Conservation (phyloP, 2,888 invertebrate genomes). For the Pomacea canaliculata region DNA sequence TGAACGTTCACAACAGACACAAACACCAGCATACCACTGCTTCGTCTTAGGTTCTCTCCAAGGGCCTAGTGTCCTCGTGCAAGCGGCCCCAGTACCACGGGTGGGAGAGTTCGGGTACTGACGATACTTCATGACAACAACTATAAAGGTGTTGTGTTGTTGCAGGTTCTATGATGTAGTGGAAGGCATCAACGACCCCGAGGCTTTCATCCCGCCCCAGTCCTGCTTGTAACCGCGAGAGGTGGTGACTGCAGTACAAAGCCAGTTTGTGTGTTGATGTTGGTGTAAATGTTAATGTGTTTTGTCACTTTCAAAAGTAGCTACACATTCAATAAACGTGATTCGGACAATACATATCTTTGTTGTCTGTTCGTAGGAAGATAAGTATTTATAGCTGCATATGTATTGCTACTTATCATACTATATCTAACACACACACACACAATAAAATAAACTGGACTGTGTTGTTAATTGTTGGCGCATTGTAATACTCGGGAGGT, state of each 20-base stretch:
- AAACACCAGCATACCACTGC: too few species aligned
- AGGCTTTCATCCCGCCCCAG: conserved; percentile 49
- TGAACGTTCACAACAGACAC: too few species aligned
- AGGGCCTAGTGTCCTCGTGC: too few species aligned
- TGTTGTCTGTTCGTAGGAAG: background rate
- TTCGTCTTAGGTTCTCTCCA: too few species aligned
- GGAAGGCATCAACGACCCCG: conserved; percentile 53
- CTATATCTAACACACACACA: background rate
- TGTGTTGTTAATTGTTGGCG: background rate
- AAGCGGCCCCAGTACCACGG: too few species aligned
- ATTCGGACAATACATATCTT: background rate
- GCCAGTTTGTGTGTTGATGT: background rate
- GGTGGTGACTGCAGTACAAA: background rate
- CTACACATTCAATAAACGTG: too few species aligned
- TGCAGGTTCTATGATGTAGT: conserved; percentile 55
- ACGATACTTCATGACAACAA: too few species aligned
- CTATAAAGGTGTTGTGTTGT: conserved; percentile 13
- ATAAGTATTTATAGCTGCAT: too few species aligned
- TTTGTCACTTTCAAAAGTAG: too few species aligned
- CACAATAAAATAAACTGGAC: background rate
- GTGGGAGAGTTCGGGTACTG: too few species aligned
- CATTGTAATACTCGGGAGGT: too few species aligned
- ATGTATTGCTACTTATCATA: too few species aligned
- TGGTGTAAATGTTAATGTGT: background rate
- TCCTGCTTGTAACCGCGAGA: conserved; percentile 34